Base-by-base conservation (phyloP, 2,888 invertebrate genomes). In the Acronicta aceris region DNA sequence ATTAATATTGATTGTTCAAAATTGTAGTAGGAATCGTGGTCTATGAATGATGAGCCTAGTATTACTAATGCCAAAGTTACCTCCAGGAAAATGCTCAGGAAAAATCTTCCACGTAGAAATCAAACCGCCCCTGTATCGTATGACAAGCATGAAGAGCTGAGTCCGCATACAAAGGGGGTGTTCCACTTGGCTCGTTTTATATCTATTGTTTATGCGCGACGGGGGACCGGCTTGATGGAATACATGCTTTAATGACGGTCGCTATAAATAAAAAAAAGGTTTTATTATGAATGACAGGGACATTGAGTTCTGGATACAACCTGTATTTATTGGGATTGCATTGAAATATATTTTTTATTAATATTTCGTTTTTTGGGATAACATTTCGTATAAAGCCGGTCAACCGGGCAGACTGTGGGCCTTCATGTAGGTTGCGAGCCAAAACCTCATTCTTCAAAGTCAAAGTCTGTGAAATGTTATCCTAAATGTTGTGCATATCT, bases 141-240 rank as follows among this genome's bases (percentile, higher is more conserved):
- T 74, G 87, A 84, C 86, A 82, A 79, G 84, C 87, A 83, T 89
- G 89, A 89, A 89, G 85, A 81, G 90, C 92, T 91, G 92, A 92
- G 85, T 89, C 87, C 82, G 83, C 87, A 84, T 82, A 82, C 77
- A 81, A 84, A 89, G 94, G 94, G 94, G 94, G 93, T 88, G 93
- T 94, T 93, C 91, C 93, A 90, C 89, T 91, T 82, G 81, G 88
- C 89, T 93, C 87, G 91, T 89, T 93, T 93, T 92, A 93, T 92
- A 91, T 91, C 89, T 89, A 91, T 92, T 92, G 92, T 92, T 92
- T 92, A 90, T 90, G 89, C 83, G 85, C 81, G 82, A 76, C 81
- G 78, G 84, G 87, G 85, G 78, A 71, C 65, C 46, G 76, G 78
- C 85, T 87, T 90, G 91, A 91, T 90, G 88, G 89, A 90, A 90